phyloP scores from a whole-genome alignment of 1,140 invertebrate genomes.

The Hermetia illucens region DNA sequence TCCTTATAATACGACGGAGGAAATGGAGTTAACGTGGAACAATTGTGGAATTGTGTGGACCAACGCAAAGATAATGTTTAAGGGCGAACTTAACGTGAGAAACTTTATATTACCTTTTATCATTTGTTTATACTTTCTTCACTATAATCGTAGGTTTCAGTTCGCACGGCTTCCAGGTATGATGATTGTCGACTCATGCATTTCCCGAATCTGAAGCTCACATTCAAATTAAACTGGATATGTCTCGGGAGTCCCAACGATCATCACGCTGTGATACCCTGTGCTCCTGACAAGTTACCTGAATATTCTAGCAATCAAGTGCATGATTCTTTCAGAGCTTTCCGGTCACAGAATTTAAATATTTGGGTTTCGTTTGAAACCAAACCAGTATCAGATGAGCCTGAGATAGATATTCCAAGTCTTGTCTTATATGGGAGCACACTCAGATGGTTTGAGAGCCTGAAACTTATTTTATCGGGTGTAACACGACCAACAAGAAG shows the following conservation, averaged over 20 bases:
- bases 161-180: constrained; percentile 94
- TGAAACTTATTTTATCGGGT: constrained; percentile 90
- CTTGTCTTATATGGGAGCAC: constrained; percentile 85
- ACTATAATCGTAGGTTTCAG: constrained; percentile 57
- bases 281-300: constrained; percentile 90
- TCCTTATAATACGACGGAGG: constrained; percentile 97
- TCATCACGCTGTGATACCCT: constrained; percentile 91
- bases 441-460: constrained; percentile 85
- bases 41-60: constrained; percentile 90
- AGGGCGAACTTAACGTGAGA: constrained; percentile 58
- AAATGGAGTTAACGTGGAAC: constrained; percentile 95
- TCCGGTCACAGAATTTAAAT: constrained; percentile 87
- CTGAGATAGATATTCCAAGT: constrained; percentile 53
- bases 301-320: constrained; percentile 93
- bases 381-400: constrained; percentile 41
- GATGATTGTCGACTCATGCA: constrained; percentile 90
- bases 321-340: constrained; percentile 78
- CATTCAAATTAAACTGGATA: constrained; percentile 78
- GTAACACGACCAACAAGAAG: constrained; percentile 86
- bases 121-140: too few relatives aligned
- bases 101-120: background rate
- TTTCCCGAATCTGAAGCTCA: constrained; percentile 75
- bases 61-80: constrained; percentile 75
- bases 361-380: constrained; percentile 82
- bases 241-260: constrained; percentile 88